Percentiles rank a stretch among this genome's conserved stretches.
These are phyloP conservation scores for Cephus cinctus DNA, from an alignment of 1,140 invertebrate species.

Conservation along the genomic window DNA sequence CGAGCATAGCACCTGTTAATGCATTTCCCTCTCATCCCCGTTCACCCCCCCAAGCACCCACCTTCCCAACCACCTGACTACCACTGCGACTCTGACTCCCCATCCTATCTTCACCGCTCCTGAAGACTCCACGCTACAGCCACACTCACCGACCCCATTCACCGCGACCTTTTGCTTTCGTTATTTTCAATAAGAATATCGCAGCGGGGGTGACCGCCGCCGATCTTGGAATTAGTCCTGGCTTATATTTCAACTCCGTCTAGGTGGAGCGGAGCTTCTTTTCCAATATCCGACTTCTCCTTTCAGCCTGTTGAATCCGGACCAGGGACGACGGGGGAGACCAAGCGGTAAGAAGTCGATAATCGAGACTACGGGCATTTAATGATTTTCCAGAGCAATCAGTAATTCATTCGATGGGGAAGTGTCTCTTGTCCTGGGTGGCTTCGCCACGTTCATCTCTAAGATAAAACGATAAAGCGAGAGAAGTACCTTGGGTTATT, in stretches of 20 bases:
- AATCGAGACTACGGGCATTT: neutral
- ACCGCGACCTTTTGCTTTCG: constrained; percentile 27
- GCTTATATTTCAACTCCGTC: constrained; percentile 22
- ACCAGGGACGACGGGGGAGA: no score
- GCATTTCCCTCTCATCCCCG: constrained; percentile 36
- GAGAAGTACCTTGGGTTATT: constrained; percentile 23
- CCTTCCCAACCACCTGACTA: constrained; percentile 32
- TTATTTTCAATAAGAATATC: constrained; percentile 33
- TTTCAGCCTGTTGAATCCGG: neutral
- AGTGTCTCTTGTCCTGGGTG: neutral
- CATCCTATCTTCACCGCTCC: neutral
- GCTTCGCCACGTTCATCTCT: constrained; percentile 1
- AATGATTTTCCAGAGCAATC: neutral
- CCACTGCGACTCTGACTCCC: constrained; percentile 14
- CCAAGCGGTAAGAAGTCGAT: neutral
- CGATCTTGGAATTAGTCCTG: constrained; percentile 24
- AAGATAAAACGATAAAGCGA: constrained; percentile 18
- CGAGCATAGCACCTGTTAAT: constrained; percentile 43
- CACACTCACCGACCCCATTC: constrained; percentile 6
- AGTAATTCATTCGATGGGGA: neutral
- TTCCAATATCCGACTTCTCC: constrained; percentile 5
- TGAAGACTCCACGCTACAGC: neutral
- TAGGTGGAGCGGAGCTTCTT: constrained; percentile 13
- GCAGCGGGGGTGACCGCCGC: constrained; percentile 22
- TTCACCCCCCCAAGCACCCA: constrained; percentile 24